Evolutionary conservation across 2,113 vertebrate genomes (phyloP), one percentile per base, ranked within the genome.

Genomic region (Silurus asotus): DNA sequence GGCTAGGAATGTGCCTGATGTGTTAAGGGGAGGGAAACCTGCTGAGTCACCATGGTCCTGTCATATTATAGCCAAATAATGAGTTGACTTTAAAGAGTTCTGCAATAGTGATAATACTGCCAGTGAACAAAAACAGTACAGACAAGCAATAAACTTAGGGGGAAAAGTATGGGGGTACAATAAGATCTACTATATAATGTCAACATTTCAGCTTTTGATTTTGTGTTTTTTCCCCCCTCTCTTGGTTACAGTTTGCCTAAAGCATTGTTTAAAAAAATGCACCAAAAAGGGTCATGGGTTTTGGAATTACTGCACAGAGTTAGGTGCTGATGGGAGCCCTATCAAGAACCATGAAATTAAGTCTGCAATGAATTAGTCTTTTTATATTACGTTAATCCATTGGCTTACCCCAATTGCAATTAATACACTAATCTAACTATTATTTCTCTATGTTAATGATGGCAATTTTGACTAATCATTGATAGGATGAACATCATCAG

Each of bases 21-120:
- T 61, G 83, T 62, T 62, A 64, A 53, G 5, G 53, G 53, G 28
- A 85, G 37, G 45, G 64, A 80, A 85, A 85, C 76, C 76, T 79
- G 84, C 74, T 78, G 84, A 79, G 62, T 85, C 62, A 69, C 25
- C 74, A 78, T 67, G 15, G 48, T 53, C 59, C 51, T 84, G 61
- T 76, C 84, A 67, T 85, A 56, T 85, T 67, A 79, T 67, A 49
- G 74, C n/a, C n/a, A 69, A 85, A 70, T 85, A 85, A 84, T 85
- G 75, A 70, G 84, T 80, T 58, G 28, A 69, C 53, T 76, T 84
- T 74, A 58, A 78, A 79, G 25, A 58, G 61, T 55, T 62, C 19
- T 49, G 15, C 48, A 17, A 64, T 84, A 48, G 20, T 6, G 15
- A 49, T 72, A 84, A n/a, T 17, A 65, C 15, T 65, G 83, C 83